These are phyloP conservation scores for Drosophila gaucha DNA, from an alignment of 2,888 invertebrate genomes.

Conservation along the genomic window DNA sequence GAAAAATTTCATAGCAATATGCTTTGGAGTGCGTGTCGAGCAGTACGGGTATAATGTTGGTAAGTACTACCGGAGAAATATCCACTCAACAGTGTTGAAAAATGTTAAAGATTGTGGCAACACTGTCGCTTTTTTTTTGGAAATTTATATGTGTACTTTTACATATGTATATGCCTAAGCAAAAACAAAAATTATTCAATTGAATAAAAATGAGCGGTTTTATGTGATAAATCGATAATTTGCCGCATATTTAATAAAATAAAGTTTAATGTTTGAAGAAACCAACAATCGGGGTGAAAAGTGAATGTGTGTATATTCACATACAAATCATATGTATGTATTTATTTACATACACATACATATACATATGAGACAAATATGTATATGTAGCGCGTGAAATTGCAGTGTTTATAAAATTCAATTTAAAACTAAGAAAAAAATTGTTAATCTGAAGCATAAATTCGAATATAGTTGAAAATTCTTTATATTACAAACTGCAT, in stretches of 20 bases:
- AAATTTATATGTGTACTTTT: constrained; percentile 29
- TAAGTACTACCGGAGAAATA: background rate
- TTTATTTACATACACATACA: constrained; percentile 19
- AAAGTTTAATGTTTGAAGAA: background rate
- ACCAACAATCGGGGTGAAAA: background rate
- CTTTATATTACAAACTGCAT: background rate
- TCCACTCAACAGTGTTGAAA: background rate
- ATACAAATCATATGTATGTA: constrained; percentile 2
- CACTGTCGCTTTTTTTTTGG: constrained; percentile 19
- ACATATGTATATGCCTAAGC: constrained; percentile 11
- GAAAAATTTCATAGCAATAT: background rate
- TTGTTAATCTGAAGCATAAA: background rate
- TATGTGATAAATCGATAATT: constrained; percentile 1
- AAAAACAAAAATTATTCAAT: constrained; percentile 20
- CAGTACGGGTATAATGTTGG: constrained; percentile 18
- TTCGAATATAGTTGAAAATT: too few species aligned
- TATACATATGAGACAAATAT: constrained; percentile 1
- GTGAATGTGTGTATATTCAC: constrained; percentile 21
- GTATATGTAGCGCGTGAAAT: background rate
- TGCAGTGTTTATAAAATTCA: background rate
- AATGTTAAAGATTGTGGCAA: constrained; percentile 20
- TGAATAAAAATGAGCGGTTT: background rate
- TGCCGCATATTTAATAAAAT: background rate
- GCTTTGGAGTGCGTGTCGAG: background rate
- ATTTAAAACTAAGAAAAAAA: background rate